phyloP scores from a whole-genome alignment of 1,140 invertebrate genomes.

The Latrodectus geometricus region DNA sequence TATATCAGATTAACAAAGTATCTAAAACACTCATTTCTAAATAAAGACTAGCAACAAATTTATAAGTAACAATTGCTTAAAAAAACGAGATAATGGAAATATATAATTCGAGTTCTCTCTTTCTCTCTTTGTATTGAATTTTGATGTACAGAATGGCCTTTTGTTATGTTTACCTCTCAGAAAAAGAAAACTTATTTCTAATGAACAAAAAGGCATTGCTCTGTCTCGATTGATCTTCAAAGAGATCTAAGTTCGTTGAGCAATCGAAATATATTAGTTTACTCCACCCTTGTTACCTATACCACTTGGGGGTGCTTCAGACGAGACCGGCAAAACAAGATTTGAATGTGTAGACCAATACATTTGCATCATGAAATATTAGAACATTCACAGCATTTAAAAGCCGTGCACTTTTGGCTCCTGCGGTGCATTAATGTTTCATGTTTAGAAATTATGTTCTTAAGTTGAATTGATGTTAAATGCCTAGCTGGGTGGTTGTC shows the following conservation, averaged over 20 bases:
- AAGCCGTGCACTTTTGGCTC: neutral
- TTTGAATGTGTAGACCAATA: neutral
- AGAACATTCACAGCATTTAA: neutral
- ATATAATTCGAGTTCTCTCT: neutral
- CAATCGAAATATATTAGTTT: neutral
- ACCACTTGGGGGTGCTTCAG: neutral
- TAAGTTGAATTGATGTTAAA: neutral
- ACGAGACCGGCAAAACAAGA: neutral
- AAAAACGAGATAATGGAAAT: neutral
- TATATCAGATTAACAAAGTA: too few relatives aligned
- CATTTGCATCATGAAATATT: neutral
- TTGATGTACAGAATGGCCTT: neutral
- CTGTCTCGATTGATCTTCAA: neutral
- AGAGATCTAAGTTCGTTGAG: neutral
- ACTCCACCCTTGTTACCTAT: neutral
- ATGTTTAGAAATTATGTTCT: conserved; percentile 11
- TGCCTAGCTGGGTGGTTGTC: conserved; percentile 20
- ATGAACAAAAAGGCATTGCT: too few relatives aligned
- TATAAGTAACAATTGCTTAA: neutral
- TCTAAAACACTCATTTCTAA: too few relatives aligned
- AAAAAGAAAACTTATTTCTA: neutral
- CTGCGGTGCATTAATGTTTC: conserved; percentile 14
- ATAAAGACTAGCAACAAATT: neutral
- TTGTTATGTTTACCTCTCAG: neutral
- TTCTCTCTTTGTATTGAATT: neutral